Evolutionary conservation across 2,113 vertebrate genomes (phyloP).

Genomic region (Oreochromis niloticus): DNA sequence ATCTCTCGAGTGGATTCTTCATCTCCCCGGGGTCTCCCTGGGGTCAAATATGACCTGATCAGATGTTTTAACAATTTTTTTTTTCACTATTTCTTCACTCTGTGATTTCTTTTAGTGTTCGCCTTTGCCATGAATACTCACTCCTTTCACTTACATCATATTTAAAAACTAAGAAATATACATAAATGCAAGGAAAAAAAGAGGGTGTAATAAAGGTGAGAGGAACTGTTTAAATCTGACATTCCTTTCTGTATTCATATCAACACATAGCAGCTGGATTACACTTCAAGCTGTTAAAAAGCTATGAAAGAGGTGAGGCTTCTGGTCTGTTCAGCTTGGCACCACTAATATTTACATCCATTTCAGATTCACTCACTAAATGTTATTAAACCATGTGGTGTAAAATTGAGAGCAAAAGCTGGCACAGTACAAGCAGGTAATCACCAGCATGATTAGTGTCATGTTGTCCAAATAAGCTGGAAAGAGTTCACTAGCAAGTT

Average conservation of each 20-base stretch:
- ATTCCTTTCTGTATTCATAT: constrained; percentile 5
- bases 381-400: constrained; percentile 23
- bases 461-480: background rate
- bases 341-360: constrained; percentile 29
- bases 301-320: background rate
- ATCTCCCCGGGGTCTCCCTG: background rate
- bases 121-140: constrained; percentile 1
- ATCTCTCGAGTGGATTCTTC: constrained; percentile 2
- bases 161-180: constrained; percentile 30
- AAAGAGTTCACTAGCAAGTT: background rate
- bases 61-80: background rate
- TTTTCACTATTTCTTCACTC: background rate
- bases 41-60: constrained; percentile 17
- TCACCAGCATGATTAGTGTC: constrained; percentile 10
- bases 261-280: background rate
- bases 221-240: constrained; percentile 3
- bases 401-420: constrained; percentile 23
- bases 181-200: background rate
- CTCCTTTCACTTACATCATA: background rate
- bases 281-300: background rate
- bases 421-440: constrained; percentile 26
- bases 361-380: constrained; percentile 9
- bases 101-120: background rate
- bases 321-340: background rate
- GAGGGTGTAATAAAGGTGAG: background rate